Evolutionary conservation across 2,113 vertebrate species (phyloP).

Genomic region (Gnathonemus echidnorhynchus): DNA sequence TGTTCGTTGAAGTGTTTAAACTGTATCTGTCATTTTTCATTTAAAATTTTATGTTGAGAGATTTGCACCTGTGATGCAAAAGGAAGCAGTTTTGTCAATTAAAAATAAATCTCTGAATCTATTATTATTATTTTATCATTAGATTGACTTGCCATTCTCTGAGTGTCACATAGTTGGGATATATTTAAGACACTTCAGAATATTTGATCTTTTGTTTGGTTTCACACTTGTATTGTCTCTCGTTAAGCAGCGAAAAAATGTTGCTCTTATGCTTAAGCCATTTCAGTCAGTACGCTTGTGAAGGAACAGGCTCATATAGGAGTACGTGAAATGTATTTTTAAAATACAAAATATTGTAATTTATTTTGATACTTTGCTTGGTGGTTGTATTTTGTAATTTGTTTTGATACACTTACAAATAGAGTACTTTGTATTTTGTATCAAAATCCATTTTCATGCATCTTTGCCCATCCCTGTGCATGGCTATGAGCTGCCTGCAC

Average conservation of each 20-base stretch:
- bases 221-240: neutral
- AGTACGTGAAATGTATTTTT: neutral
- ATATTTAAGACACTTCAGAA: neutral
- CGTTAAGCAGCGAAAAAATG: neutral
- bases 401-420: neutral
- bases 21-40: neutral
- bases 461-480: neutral
- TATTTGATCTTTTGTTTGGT: neutral
- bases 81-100: neutral
- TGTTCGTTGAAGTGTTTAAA: neutral
- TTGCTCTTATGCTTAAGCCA: neutral
- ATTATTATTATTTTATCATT: neutral
- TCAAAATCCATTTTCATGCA: neutral
- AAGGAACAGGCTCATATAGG: neutral
- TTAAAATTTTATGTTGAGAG: neutral
- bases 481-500: neutral
- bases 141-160: neutral
- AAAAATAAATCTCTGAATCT: neutral
- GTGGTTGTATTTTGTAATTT: neutral
- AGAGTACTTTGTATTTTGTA: neutral
- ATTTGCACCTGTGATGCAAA: neutral
- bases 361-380: neutral
- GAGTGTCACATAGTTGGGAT: neutral
- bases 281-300: neutral
- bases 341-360: neutral